Percentiles rank a stretch among this genome's conserved stretches.
Evolutionary conservation across 2,888 invertebrate genomes (phyloP).

Genomic region (Stenotaenia linearis): DNA sequence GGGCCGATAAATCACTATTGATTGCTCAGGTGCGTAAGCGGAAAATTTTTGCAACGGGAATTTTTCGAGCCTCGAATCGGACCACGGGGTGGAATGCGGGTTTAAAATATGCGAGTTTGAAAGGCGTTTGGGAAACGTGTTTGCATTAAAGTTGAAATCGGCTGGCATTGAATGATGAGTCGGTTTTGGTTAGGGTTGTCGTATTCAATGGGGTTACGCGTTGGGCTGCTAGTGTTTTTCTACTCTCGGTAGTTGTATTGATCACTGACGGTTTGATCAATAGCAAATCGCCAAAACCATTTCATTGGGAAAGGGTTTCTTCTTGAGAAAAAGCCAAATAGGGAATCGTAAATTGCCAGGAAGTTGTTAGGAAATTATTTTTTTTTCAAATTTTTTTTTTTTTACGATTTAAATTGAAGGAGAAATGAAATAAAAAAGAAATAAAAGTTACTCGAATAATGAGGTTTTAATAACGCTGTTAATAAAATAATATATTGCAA

Average conservation of each 20-base stretch:
- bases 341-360: not conserved
- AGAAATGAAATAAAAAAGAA: no score
- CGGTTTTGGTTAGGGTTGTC: not conserved
- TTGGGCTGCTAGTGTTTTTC: not conserved
- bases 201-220: not conserved
- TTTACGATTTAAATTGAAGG: not conserved
- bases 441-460: not conserved
- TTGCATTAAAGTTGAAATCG: not conserved
- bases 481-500: no score
- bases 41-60: slow-evolving; percentile 4
- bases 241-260: slow-evolving; percentile 17
- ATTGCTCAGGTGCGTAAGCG: slow-evolving; percentile 1
- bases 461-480: no score
- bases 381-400: not conserved
- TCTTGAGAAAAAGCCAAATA: not conserved
- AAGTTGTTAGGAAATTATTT: not conserved
- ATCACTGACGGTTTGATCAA: slow-evolving; percentile 21
- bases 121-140: not conserved
- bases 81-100: not conserved
- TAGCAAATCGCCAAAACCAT: slow-evolving; percentile 20
- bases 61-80: not conserved
- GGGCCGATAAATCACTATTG: slow-evolving; percentile 4
- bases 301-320: slow-evolving; percentile 13
- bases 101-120: not conserved
- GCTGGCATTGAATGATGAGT: not conserved